Conservation (phyloP, 2,888 invertebrate species). For the Nipponacmea schrenckii region DNA sequence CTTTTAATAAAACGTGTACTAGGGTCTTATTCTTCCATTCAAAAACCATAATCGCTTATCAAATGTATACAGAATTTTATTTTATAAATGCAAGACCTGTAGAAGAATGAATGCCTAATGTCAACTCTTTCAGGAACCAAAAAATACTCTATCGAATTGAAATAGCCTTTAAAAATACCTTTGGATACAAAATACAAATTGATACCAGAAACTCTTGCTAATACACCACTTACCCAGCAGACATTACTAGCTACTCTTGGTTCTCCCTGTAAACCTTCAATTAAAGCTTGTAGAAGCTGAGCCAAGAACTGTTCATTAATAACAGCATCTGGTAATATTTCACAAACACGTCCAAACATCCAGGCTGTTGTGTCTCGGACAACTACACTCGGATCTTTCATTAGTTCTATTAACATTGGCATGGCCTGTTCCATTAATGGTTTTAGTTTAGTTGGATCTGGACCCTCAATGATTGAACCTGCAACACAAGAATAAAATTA, state of each 20-base stretch:
- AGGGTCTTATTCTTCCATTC: too few species aligned
- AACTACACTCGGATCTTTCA: slow-evolving; percentile 93
- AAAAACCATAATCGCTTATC: too few species aligned
- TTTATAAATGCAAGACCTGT: too few species aligned
- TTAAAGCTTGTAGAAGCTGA: slow-evolving; percentile 73
- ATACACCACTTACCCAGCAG: slow-evolving; percentile 81
- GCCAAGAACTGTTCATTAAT: slow-evolving; percentile 86
- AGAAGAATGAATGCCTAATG: too few species aligned
- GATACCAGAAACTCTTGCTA: too few species aligned
- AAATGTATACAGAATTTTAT: too few species aligned
- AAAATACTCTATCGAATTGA: too few species aligned
- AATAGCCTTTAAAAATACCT: too few species aligned
- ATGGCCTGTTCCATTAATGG: slow-evolving; percentile 96
- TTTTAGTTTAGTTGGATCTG: slow-evolving; percentile 86
- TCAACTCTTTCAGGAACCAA: too few species aligned
- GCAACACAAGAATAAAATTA: slow-evolving; percentile 25
- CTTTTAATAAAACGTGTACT: too few species aligned
- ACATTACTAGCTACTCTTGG: slow-evolving; percentile 96
- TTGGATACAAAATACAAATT: too few species aligned
- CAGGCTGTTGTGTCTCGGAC: slow-evolving; percentile 98
- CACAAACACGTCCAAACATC: slow-evolving; percentile 98
- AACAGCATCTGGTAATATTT: slow-evolving; percentile 94
- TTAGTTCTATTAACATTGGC: slow-evolving; percentile 91
- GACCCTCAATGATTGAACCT: slow-evolving; percentile 85
- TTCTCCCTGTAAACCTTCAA: slow-evolving; percentile 85